Evolutionary conservation across 2,113 vertebrate genomes (phyloP), one percentile per base, ranked within the genome.

Genomic region (Corynorhinus townsendii): DNA sequence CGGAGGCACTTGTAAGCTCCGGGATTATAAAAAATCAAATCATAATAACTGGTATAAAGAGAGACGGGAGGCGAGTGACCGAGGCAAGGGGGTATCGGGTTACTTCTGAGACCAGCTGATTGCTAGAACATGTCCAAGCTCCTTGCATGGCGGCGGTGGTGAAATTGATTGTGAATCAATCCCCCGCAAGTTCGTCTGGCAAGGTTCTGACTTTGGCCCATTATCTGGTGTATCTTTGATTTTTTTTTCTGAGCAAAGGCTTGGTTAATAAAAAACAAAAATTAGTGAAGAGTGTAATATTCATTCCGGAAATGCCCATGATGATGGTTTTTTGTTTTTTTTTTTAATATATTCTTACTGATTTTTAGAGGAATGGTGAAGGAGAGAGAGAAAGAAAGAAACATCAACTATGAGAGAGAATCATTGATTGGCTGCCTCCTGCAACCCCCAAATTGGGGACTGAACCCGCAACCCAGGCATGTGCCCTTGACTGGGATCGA

Each of bases 101-200:
- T 90, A 83, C 77, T 3, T n/a, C 26, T 43, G 49, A 87, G 49
- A 10, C 40, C 35, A 17, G 82, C 19, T 82, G 86, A 81, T 77
- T 90, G 92, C 73, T 77, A 95, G 93, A 96, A 73, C 52, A 64
- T 0, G 0, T 66, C 87, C 83, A n/a, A 73, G n/a, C 49, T 2
- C 20, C 77, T 40, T 22, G 17, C 7, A 10, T n/a, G 38, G 52
- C n/a, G 62, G 49, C 0, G 0, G 40, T 0, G 0, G 85, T 19
- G 84, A 96, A 95, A 90, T 0, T 4, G 4, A 59, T n/a, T 47
- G 43, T 82, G 33, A 0, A 69, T 93, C 86, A 16, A 3, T 6
- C 1, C 0, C 16, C 59, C 73, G 24, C 28, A n/a, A 54, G 16
- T 17, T 15, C 0, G 19, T 33, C 19, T 17, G 82, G 59, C 66